Evolutionary conservation across 2,113 vertebrate species (phyloP).

Genomic region (Kobus ellipsiprymnus): DNA sequence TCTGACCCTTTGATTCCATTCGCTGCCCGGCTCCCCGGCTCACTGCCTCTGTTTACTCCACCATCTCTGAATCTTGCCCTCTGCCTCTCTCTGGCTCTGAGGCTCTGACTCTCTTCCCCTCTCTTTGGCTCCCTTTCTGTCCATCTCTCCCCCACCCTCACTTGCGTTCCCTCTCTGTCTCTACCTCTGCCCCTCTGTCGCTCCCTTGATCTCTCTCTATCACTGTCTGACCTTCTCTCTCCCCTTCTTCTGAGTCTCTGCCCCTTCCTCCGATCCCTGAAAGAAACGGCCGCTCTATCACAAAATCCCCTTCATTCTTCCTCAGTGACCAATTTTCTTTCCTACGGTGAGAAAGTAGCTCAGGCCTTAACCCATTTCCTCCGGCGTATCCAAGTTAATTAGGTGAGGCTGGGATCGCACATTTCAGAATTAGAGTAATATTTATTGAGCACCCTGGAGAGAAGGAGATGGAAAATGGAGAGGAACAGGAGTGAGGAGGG

Average conservation of each 20-base stretch:
- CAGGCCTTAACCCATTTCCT: conserved; percentile 74
- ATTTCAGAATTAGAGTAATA: conserved; percentile 71
- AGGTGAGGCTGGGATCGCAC: conserved; percentile 47
- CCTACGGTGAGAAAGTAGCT: conserved; percentile 64
- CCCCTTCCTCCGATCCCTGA: neutral
- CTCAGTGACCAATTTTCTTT: conserved; percentile 59
- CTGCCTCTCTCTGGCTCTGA: neutral
- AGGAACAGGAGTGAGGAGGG: conserved; percentile 36
- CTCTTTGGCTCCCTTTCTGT: neutral
- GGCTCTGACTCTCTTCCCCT: rapidly evolving
- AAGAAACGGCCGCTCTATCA: neutral
- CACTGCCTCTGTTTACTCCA: neutral
- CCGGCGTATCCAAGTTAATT: conserved; percentile 68
- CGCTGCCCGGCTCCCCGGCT: neutral
- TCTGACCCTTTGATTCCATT: too few relatives aligned
- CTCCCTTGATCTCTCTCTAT: neutral
- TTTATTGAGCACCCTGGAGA: conserved; percentile 66
- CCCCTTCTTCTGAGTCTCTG: neutral
- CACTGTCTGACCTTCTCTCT: neutral
- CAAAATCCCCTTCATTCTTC: neutral
- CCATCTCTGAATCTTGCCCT: neutral
- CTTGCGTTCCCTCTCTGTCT: neutral
- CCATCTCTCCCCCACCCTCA: neutral
- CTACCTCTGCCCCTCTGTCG: neutral
- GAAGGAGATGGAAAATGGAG: conserved; percentile 9